Percentiles rank a stretch among this genome's conserved stretches.
Conservation (phyloP, 2,888 invertebrate species). For the Pammene aurita region DNA sequence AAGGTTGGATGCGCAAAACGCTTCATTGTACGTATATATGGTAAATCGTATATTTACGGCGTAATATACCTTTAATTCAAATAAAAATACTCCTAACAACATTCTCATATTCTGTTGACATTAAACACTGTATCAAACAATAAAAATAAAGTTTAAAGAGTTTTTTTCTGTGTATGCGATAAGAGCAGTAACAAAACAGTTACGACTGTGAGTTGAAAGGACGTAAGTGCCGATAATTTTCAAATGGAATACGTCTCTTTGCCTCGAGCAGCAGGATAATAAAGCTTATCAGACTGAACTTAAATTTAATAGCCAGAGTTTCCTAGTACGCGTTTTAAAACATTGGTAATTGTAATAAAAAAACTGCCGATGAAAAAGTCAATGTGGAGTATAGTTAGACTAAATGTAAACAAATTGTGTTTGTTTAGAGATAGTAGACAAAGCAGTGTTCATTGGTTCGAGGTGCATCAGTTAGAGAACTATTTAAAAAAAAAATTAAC, state of each 20-base stretch:
- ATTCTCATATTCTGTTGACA: not conserved
- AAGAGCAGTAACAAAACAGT: not conserved
- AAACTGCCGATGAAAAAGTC: too few relatives aligned
- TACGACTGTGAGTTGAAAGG: not conserved
- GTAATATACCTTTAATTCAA: too few relatives aligned
- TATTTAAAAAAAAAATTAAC: too few relatives aligned
- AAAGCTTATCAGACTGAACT: slow-evolving; percentile 28
- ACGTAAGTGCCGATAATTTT: not conserved
- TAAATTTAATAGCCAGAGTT: slow-evolving; percentile 28
- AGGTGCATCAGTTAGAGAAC: too few relatives aligned
- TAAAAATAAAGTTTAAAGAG: slow-evolving; percentile 14
- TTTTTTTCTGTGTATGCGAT: slow-evolving; percentile 22
- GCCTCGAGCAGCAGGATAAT: not conserved
- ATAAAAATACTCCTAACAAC: not conserved
- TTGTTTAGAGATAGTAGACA: too few relatives aligned
- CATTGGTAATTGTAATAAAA: not conserved
- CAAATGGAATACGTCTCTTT: not conserved
- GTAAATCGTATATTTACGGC: too few relatives aligned
- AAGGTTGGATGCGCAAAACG: too few relatives aligned
- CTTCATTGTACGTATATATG: too few relatives aligned
- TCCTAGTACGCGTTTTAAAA: slow-evolving; percentile 23
- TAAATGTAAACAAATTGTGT: too few relatives aligned
- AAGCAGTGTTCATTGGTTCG: too few relatives aligned
- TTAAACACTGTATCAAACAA: slow-evolving; percentile 5
- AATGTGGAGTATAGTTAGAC: too few relatives aligned